These are phyloP conservation scores for Mormyrus hasselquistii DNA, from an alignment of 2,797 vertebrate species.

Conservation along the genomic window DNA sequence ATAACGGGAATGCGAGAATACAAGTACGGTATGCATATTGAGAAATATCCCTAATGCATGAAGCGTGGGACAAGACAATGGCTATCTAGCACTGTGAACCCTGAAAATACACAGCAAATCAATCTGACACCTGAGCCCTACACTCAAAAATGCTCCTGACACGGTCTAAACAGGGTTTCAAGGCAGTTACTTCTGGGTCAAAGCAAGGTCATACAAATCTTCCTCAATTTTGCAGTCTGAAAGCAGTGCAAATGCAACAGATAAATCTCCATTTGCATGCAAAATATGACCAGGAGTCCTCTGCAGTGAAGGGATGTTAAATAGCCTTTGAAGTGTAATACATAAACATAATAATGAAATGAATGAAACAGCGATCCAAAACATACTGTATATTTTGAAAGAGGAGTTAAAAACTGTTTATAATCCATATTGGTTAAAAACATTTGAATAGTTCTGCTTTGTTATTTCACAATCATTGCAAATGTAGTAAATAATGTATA, in stretches of 20 bases:
- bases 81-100: background rate
- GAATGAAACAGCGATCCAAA: background rate
- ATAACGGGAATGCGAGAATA: background rate
- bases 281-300: background rate
- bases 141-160: background rate
- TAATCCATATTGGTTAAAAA: background rate
- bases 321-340: background rate
- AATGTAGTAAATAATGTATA: background rate
- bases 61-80: background rate
- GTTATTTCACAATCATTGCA: background rate
- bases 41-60: background rate
- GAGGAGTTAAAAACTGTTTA: background rate
- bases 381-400: background rate
- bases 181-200: background rate
- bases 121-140: background rate
- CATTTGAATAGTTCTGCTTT: background rate
- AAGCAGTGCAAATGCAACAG: background rate
- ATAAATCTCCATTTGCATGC: background rate
- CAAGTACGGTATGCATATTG: background rate
- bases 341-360: background rate
- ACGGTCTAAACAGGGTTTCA: background rate
- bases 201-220: background rate
- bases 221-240: background rate
- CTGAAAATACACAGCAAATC: background rate
- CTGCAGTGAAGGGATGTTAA: background rate